A percentile compares a stretch with the other conserved stretches of the same genome.
phyloP scores from a whole-genome alignment of 2,888 invertebrate species.

The Leptinotarsa tumamoca region DNA sequence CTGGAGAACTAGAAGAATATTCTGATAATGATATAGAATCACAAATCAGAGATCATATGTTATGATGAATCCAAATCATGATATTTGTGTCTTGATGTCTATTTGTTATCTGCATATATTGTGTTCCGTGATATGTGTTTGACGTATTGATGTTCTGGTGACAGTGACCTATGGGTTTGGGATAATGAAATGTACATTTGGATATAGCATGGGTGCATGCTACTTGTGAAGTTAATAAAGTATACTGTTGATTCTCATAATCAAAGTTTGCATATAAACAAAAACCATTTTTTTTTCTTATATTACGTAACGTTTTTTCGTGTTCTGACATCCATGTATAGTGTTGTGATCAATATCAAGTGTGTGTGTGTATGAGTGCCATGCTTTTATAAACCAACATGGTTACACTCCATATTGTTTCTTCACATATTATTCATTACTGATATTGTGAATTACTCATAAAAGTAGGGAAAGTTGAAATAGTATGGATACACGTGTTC shows the following conservation, averaged over 20 bases:
- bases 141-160: slow-evolving; percentile 12
- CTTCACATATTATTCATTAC: slow-evolving; percentile 49
- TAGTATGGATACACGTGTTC: slow-evolving; percentile 61
- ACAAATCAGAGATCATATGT: too few species aligned
- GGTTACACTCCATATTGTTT: slow-evolving; percentile 66
- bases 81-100: neutral
- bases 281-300: slow-evolving; percentile 34
- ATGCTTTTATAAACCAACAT: slow-evolving; percentile 66
- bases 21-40: too few species aligned
- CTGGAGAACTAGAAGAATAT: too few species aligned
- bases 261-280: slow-evolving; percentile 29
- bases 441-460: slow-evolving; percentile 48
- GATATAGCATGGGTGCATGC: slow-evolving; percentile 36
- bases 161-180: slow-evolving; percentile 9
- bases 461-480: slow-evolving; percentile 44
- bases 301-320: slow-evolving; percentile 45
- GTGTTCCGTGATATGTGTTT: neutral
- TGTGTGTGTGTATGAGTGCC: slow-evolving; percentile 54
- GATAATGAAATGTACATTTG: slow-evolving; percentile 27
- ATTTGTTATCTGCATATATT: neutral
- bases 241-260: slow-evolving; percentile 33
- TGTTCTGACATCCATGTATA: slow-evolving; percentile 45
- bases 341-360: slow-evolving; percentile 48
- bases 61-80: too few species aligned
- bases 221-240: slow-evolving; percentile 38